Conservation (phyloP, 1,140 invertebrate genomes). For the Anastrepha obliqua region DNA sequence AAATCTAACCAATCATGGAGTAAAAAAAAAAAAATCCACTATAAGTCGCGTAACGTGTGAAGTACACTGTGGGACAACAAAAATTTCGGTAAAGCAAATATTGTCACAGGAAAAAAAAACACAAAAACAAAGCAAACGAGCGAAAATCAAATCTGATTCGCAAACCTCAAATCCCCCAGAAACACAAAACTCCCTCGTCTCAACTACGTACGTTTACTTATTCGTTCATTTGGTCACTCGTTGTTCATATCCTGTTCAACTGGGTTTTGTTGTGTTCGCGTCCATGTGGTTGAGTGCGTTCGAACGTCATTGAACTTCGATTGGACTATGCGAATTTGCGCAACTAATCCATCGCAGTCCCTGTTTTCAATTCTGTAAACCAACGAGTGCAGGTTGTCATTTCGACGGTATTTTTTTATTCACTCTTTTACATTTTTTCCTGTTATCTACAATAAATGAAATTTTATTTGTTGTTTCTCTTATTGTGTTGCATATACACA, state of each 20-base stretch:
- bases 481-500: too few species aligned
- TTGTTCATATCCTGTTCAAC: slow-evolving; percentile 27
- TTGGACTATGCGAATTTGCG: neutral
- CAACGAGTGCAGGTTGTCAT: neutral
- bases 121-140: neutral
- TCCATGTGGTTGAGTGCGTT: neutral
- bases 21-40: neutral
- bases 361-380: neutral
- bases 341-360: neutral
- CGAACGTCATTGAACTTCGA: neutral
- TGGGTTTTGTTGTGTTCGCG: neutral
- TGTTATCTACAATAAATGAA: too few species aligned
- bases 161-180: neutral
- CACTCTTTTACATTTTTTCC: neutral
- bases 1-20: slow-evolving; percentile 5
- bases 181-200: neutral
- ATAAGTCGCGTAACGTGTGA: neutral
- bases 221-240: slow-evolving; percentile 20
- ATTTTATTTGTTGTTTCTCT: too few species aligned
- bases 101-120: neutral
- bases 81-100: neutral
- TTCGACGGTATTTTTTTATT: neutral
- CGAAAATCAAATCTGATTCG: slow-evolving; percentile 7
- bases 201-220: neutral
- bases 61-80: neutral